These are phyloP conservation scores for Iphiclides podalirius DNA, from an alignment of 2,888 invertebrate genomes.

Conservation along the genomic window DNA sequence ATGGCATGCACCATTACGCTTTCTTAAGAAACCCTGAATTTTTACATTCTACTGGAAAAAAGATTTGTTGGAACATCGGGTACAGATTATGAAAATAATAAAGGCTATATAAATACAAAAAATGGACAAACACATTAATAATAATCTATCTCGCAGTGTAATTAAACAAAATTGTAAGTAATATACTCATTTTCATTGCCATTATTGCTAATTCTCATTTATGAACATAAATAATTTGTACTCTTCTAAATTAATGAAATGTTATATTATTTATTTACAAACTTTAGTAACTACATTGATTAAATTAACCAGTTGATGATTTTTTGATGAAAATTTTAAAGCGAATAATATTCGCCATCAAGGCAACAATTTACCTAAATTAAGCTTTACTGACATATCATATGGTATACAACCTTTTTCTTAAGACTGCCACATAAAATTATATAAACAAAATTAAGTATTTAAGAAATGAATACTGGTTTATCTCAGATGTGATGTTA, in stretches of 20 bases:
- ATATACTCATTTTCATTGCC: slow-evolving; percentile 35
- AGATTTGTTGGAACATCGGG: slow-evolving; percentile 22
- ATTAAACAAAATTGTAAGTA: slow-evolving; percentile 17
- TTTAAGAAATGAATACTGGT: slow-evolving; percentile 18
- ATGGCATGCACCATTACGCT: slow-evolving; percentile 68
- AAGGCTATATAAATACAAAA: slow-evolving; percentile 10
- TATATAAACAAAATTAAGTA: slow-evolving; percentile 13
- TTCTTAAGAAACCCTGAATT: slow-evolving; percentile 55
- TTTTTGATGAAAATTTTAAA: slow-evolving; percentile 19
- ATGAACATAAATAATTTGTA: slow-evolving; percentile 72
- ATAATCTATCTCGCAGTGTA: slow-evolving; percentile 1
- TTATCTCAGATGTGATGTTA: slow-evolving; percentile 10
- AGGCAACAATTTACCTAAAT: slow-evolving; percentile 56
- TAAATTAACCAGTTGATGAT: slow-evolving; percentile 40
- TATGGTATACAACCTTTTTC: slow-evolving; percentile 8
- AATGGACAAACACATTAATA: slow-evolving; percentile 20
- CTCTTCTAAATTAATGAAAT: slow-evolving; percentile 72
- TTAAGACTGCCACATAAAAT: slow-evolving; percentile 7
- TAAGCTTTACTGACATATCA: background rate
- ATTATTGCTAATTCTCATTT: slow-evolving; percentile 49
- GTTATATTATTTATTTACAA: slow-evolving; percentile 34
- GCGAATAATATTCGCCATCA: slow-evolving; percentile 41
- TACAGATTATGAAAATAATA: slow-evolving; percentile 17
- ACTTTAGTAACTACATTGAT: slow-evolving; percentile 41
- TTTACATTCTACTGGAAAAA: slow-evolving; percentile 41